Percentiles rank a stretch among this genome's conserved stretches.
Evolutionary conservation across 1,140 invertebrate genomes (phyloP).

Genomic region (Campoletis sonorensis): DNA sequence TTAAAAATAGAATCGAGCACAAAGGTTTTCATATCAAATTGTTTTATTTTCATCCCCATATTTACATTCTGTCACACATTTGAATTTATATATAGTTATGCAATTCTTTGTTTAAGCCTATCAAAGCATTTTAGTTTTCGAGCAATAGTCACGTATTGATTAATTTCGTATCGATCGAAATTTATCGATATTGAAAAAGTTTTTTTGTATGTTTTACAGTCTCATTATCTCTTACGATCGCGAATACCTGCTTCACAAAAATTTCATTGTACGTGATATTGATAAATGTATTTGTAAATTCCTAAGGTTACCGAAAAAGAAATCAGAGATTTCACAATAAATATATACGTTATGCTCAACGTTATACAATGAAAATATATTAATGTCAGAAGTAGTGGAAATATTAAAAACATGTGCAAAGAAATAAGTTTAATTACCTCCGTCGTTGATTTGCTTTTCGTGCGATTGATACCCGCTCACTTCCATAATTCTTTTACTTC

Average conservation of each 20-base stretch:
- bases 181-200: no score
- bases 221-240: no score
- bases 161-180: no score
- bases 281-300: no score
- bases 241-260: no score
- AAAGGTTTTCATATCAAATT: not conserved
- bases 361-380: not conserved
- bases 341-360: not conserved
- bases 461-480: slow-evolving; percentile 48
- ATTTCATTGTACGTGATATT: no score
- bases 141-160: no score
- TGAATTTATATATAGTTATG: not conserved
- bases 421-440: slow-evolving; percentile 59
- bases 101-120: no score
- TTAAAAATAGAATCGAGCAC: slow-evolving; percentile 17
- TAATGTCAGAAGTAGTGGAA: not conserved
- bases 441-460: slow-evolving; percentile 60
- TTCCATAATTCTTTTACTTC: slow-evolving; percentile 63
- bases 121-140: no score
- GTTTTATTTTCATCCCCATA: not conserved
- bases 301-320: slow-evolving; percentile 2
- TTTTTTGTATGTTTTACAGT: no score
- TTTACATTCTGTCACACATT: not conserved
- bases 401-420: not conserved
- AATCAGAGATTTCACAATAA: not conserved